Evolutionary conservation across 1,140 invertebrate species (phyloP).

Genomic region (Dolichoris vasculosae): DNA sequence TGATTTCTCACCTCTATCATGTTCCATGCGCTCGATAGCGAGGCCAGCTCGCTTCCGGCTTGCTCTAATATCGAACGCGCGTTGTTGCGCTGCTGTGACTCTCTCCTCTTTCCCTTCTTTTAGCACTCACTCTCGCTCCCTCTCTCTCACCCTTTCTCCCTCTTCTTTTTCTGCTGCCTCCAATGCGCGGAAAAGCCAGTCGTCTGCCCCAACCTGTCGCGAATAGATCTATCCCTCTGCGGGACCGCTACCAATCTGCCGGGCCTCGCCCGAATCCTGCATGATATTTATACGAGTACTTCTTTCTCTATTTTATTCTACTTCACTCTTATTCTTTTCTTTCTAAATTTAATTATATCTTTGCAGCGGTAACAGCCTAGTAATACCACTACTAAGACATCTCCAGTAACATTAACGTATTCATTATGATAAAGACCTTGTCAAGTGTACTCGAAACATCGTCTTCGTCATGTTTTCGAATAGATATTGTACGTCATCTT

Average conservation of each 20-base stretch:
- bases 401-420: not conserved
- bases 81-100: constrained; percentile 32
- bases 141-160: constrained; percentile 20
- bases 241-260: constrained; percentile 57
- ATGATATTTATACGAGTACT: constrained; percentile 56
- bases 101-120: not conserved
- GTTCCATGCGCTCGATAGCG: constrained; percentile 73
- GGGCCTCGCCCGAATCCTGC: constrained; percentile 67
- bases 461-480: not conserved
- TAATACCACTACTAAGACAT: not conserved
- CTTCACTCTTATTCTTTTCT: constrained; percentile 47
- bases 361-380: not conserved
- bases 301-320: not conserved
- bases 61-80: constrained; percentile 27
- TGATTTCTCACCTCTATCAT: constrained; percentile 72
- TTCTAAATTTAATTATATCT: not conserved
- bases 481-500: not conserved
- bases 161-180: not conserved
- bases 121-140: not conserved
- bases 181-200: not conserved
- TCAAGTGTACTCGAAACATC: not conserved
- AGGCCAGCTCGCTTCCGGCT: constrained; percentile 70
- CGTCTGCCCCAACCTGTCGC: not conserved
- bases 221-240: constrained; percentile 47
- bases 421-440: not conserved